Conservation (phyloP, 2,888 invertebrate genomes). For the Apodemia hepburni region DNA sequence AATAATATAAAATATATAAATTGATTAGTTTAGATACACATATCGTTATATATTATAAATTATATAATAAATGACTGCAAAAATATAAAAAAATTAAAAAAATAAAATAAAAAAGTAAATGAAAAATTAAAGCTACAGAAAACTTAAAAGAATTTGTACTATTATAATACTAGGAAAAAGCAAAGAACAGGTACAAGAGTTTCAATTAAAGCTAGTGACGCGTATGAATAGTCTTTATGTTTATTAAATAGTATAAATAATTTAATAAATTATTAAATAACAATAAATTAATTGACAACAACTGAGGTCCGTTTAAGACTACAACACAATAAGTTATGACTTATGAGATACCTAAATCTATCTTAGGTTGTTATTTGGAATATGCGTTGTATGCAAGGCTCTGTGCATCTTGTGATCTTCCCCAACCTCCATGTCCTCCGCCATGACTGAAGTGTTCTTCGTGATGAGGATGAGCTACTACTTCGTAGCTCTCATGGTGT, state of each 20-base stretch:
- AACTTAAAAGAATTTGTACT: slow-evolving; percentile 54
- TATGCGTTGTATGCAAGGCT: slow-evolving; percentile 87
- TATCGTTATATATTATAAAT: no score
- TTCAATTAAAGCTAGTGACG: slow-evolving; percentile 30
- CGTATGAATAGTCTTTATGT: slow-evolving; percentile 15
- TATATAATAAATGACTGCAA: background rate
- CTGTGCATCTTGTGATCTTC: slow-evolving; percentile 83
- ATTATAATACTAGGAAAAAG: slow-evolving; percentile 35
- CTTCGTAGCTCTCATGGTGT: slow-evolving; percentile 86
- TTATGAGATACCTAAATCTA: slow-evolving; percentile 34
- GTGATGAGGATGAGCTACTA: slow-evolving; percentile 85
- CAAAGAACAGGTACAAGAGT: slow-evolving; percentile 33
- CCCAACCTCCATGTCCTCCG: slow-evolving; percentile 82
- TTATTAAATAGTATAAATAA: slow-evolving; percentile 41
- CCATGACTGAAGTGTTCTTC: slow-evolving; percentile 79
- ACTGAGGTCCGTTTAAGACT: slow-evolving; percentile 66
- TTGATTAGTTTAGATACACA: no score
- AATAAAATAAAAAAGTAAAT: slow-evolving; percentile 25
- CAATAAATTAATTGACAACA: slow-evolving; percentile 54
- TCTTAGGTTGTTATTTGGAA: slow-evolving; percentile 63
- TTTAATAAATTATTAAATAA: slow-evolving; percentile 68
- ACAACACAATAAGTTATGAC: slow-evolving; percentile 39
- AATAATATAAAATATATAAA: slow-evolving; percentile 16
- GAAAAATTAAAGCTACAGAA: slow-evolving; percentile 56
- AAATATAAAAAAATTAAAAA: background rate